phyloP scores from a whole-genome alignment of 2,888 invertebrate genomes.

The Pyrgus malvae region DNA sequence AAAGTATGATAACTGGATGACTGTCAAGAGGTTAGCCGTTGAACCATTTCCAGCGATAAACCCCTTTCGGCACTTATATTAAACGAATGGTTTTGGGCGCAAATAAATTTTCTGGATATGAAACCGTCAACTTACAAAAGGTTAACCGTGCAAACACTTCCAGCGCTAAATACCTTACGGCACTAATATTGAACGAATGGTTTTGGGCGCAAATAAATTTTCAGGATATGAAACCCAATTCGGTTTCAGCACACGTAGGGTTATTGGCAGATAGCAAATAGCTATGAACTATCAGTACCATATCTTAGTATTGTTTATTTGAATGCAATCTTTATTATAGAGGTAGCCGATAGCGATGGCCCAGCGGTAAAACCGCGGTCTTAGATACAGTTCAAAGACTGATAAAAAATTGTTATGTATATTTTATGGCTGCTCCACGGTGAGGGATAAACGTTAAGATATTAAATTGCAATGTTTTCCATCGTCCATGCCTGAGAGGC shows the following conservation, averaged over 20 bases:
- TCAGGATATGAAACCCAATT: neutral
- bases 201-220: slow-evolving; percentile 11
- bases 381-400: no score
- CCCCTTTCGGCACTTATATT: neutral
- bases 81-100: neutral
- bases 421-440: no score
- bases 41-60: neutral
- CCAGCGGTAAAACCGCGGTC: no score
- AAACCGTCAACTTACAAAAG: no score
- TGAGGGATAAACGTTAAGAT: no score
- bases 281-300: neutral
- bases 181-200: neutral
- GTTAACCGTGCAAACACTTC: neutral
- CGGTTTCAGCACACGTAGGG: slow-evolving; percentile 8
- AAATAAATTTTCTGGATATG: slow-evolving; percentile 10
- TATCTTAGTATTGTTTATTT: no score
- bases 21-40: neutral
- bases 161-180: neutral
- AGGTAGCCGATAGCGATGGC: no score
- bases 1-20: no score
- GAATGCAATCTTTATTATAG: no score
- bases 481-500: no score
- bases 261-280: neutral
- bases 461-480: no score
- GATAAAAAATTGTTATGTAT: no score